Base-by-base conservation (phyloP, 2,797 vertebrate genomes). In the Danio albolineatus region DNA sequence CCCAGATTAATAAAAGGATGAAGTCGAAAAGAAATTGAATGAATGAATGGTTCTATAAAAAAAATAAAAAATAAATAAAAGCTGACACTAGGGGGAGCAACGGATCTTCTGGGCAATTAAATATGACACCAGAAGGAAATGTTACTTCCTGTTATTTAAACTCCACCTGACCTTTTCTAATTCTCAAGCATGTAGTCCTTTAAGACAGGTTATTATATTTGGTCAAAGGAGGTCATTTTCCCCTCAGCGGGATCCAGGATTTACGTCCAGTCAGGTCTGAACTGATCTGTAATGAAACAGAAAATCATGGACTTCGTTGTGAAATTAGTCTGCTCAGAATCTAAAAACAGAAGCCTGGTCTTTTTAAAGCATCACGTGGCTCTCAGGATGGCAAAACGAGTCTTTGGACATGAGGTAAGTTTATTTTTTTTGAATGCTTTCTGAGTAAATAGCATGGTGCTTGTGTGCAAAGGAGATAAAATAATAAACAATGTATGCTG, bases 121-220 rank as follows among this genome's bases (percentile, higher is more conserved):
- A 46, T 59, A 28, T 73, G 13, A 36, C 19, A 59, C 44, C 12
- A 16, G 57, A 53, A 72, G 12, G 17, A 9, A 57, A 21, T 21
- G 2, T 36, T 48, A 48, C 71, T 73, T 60, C 56, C 56, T 73
- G 7, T 46, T 28, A 14, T 60, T 73, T 48, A 0, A 14, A 38
- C 46, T 38, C 17, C 7, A 48, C 8, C 6, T 61, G 43, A 73
- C 56, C 57, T 60, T 61, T 61, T 48, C 56, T 61, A 44, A 54
- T 28, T 16, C 10, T 43, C 28, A 16, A 54, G 49, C 1, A 54
- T 72, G 38, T 44, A 66, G 43, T 46, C 6, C 8, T 57, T 28
- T 72, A 28, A 57, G 13, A 44, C 39, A 21, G 64, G 64, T 19
- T 16, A 56, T 41, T 72, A 56, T 28, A 16, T 72, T 57, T 56